phyloP scores from a whole-genome alignment of 2,888 invertebrate genomes.

The Tetramorium bicarinatum region DNA sequence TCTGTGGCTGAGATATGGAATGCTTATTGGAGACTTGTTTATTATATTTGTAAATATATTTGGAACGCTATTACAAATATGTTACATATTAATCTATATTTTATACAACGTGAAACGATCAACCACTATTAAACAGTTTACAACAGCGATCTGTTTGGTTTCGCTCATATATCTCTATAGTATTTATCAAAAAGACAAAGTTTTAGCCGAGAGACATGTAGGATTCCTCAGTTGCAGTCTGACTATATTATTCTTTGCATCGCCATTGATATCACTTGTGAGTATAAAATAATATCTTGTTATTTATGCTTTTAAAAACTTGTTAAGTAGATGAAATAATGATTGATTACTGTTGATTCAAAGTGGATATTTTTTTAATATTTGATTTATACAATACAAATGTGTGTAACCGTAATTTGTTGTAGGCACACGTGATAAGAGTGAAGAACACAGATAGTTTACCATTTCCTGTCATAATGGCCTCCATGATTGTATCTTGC shows the following conservation, averaged over 20 bases:
- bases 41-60: conserved; percentile 92
- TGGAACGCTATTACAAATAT: conserved; percentile 91
- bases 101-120: conserved; percentile 92
- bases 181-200: conserved; percentile 87
- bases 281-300: conserved; percentile 69
- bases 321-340: neutral
- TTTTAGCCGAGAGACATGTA: conserved; percentile 88
- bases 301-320: neutral
- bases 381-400: neutral
- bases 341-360: neutral
- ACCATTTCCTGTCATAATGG: conserved; percentile 95
- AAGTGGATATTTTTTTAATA: neutral
- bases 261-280: conserved; percentile 93
- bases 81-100: conserved; percentile 91
- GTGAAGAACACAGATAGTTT: conserved; percentile 94
- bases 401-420: conserved; percentile 44
- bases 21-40: conserved; percentile 91
- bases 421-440: conserved; percentile 91
- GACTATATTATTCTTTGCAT: conserved; percentile 93
- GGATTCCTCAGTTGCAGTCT: conserved; percentile 91
- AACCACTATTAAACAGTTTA: conserved; percentile 89
- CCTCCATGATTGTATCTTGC: conserved; percentile 93
- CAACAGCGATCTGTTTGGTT: conserved; percentile 87
- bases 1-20: conserved; percentile 94
- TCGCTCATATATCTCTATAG: conserved; percentile 88